Conservation (phyloP, 2,888 invertebrate genomes). For the Ypsolopha sequella region DNA sequence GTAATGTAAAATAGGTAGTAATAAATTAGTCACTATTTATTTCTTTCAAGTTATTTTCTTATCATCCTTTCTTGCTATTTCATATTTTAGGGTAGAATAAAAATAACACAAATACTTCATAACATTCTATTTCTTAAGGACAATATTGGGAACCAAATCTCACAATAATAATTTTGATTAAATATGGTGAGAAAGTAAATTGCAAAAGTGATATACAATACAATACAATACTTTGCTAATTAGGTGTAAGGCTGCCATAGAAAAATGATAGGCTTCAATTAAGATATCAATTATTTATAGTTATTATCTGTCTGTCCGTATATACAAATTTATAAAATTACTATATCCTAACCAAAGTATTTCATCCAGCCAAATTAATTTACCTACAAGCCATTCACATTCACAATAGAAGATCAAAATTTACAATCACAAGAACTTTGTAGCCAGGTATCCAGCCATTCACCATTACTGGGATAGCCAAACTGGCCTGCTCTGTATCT, state of each 20-base stretch:
- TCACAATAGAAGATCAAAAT: slow-evolving; percentile 9
- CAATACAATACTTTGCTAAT: slow-evolving; percentile 1
- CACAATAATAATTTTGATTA: slow-evolving; percentile 16
- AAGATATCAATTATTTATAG: slow-evolving; percentile 14
- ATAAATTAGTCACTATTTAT: background rate
- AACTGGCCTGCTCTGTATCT: background rate
- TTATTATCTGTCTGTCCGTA: slow-evolving; percentile 36
- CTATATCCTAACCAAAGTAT: slow-evolving; percentile 13
- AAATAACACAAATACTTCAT: slow-evolving; percentile 4
- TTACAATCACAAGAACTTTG: slow-evolving; percentile 17
- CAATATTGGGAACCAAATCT: slow-evolving; percentile 43
- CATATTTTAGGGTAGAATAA: background rate
- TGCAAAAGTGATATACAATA: slow-evolving; percentile 1
- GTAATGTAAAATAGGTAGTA: background rate
- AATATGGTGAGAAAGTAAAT: slow-evolving; percentile 4
- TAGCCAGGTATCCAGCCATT: background rate
- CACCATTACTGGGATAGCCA: background rate
- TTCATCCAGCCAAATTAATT: slow-evolving; percentile 16
- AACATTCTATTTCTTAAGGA: slow-evolving; percentile 14
- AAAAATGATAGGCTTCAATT: slow-evolving; percentile 4
- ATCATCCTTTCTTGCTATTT: background rate
- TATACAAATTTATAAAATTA: slow-evolving; percentile 60
- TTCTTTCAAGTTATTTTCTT: background rate
- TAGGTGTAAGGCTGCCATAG: slow-evolving; percentile 8
- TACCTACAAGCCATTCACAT: slow-evolving; percentile 15